Percentiles rank a stretch among this genome's conserved stretches.
These are phyloP conservation scores for Scaptomyza pallida DNA, from an alignment of 1,140 invertebrate species.

Conservation along the genomic window DNA sequence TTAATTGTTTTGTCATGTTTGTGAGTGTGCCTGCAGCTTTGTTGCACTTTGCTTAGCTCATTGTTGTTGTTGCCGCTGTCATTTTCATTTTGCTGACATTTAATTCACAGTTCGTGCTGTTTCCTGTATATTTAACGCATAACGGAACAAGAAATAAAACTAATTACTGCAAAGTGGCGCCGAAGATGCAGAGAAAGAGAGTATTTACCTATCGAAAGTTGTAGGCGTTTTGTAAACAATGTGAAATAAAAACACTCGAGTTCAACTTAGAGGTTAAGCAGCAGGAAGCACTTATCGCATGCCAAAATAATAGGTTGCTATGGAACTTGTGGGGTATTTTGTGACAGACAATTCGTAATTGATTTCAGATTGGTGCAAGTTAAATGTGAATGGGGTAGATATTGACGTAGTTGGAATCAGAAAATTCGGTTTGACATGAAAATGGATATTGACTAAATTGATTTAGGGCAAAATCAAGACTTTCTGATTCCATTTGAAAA, in stretches of 20 bases:
- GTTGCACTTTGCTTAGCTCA: slow-evolving; percentile 7
- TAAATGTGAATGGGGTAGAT: too few relatives aligned
- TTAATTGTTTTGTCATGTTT: slow-evolving; percentile 32
- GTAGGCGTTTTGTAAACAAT: slow-evolving; percentile 39
- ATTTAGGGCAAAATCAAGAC: too few relatives aligned
- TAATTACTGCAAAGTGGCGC: slow-evolving; percentile 22
- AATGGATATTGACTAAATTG: too few relatives aligned
- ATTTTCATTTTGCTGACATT: slow-evolving; percentile 14
- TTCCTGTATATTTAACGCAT: slow-evolving; percentile 48
- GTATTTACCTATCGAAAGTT: slow-evolving; percentile 7
- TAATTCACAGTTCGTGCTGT: slow-evolving; percentile 38
- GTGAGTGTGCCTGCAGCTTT: slow-evolving; percentile 14
- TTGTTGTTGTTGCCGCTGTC: slow-evolving; percentile 19
- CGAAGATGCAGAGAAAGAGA: neutral
- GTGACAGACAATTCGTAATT: too few relatives aligned
- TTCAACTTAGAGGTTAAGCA: neutral
- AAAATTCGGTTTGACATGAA: too few relatives aligned
- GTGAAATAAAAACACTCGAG: slow-evolving; percentile 13
- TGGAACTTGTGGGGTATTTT: neutral
- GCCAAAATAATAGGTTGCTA: neutral
- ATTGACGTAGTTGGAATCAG: too few relatives aligned
- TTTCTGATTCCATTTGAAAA: too few relatives aligned
- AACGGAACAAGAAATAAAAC: slow-evolving; percentile 27
- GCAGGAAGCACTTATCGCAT: neutral
- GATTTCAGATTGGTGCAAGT: too few relatives aligned